Evolutionary conservation across 2,888 invertebrate species (phyloP).

Genomic region (Drosophila pegasa): DNA sequence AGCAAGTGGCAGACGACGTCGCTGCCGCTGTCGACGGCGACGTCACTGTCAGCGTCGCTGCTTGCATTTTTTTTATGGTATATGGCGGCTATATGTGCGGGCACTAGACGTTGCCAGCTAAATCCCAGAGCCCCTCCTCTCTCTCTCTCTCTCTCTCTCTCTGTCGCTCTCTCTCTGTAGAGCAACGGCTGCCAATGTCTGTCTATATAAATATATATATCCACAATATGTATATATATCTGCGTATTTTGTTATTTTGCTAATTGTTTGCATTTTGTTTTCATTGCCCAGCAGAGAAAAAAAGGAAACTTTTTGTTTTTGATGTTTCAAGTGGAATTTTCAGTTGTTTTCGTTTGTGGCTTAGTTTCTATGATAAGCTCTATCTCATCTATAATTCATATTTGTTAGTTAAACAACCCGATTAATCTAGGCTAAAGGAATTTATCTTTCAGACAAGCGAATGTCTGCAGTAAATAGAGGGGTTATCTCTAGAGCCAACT

Average conservation of each 20-base stretch:
- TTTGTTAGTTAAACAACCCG: neutral
- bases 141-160: neutral
- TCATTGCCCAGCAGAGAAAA: slow-evolving; percentile 27
- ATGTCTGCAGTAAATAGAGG: slow-evolving; percentile 5
- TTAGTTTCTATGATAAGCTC: slow-evolving; percentile 11
- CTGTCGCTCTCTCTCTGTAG: neutral
- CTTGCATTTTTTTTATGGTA: slow-evolving; percentile 58
- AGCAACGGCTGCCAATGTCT: slow-evolving; percentile 63
- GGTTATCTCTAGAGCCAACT: neutral
- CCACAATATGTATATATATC: neutral
- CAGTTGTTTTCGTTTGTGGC: slow-evolving; percentile 5
- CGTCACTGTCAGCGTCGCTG: slow-evolving; percentile 36
- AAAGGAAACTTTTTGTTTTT: slow-evolving; percentile 33
- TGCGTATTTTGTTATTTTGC: slow-evolving; percentile 60
- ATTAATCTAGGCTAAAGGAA: neutral
- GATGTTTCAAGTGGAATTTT: slow-evolving; percentile 27
- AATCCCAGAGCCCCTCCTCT: neutral
- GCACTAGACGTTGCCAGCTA: slow-evolving; percentile 36
- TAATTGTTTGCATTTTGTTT: slow-evolving; percentile 72
- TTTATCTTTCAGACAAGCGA: slow-evolving; percentile 21
- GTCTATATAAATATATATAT: slow-evolving; percentile 7
- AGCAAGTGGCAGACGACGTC: slow-evolving; percentile 54
- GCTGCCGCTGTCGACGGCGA: slow-evolving; percentile 14
- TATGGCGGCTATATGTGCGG: slow-evolving; percentile 59
- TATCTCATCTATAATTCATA: neutral